These are phyloP conservation scores for Tuberolachnus salignus DNA, from an alignment of 2,888 invertebrate species.

Conservation along the genomic window DNA sequence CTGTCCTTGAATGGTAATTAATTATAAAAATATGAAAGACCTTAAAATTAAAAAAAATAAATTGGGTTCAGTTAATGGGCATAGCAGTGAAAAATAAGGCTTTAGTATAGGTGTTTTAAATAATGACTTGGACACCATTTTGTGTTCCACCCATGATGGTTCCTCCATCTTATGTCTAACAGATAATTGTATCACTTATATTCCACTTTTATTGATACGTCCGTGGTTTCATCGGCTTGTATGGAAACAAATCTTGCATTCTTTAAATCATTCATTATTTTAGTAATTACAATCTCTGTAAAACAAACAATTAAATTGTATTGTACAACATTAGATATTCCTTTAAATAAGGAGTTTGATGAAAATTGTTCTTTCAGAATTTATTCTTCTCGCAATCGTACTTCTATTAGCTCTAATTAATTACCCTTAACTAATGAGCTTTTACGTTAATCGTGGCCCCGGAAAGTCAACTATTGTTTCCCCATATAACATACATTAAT, in stretches of 20 bases:
- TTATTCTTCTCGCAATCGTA: conserved; percentile 29
- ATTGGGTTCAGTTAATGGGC: conserved; percentile 16
- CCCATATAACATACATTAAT: conserved; percentile 51
- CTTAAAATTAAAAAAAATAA: conserved; percentile 6
- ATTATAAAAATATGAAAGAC: not conserved
- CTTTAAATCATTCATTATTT: conserved; percentile 29
- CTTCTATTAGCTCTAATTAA: conserved; percentile 54
- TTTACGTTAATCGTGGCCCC: conserved; percentile 42
- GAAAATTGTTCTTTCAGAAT: conserved; percentile 27
- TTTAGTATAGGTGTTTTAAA: not conserved
- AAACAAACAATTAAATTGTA: conserved; percentile 53
- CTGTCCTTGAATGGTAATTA: conserved; percentile 2
- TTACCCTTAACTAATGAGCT: conserved; percentile 54
- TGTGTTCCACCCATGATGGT: not conserved
- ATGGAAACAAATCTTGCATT: conserved; percentile 35
- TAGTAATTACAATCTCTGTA: not conserved
- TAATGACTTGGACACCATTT: not conserved
- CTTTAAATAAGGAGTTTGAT: conserved; percentile 36
- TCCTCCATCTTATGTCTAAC: conserved; percentile 5
- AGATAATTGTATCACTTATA: not conserved
- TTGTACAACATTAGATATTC: conserved; percentile 46
- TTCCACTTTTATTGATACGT: conserved; percentile 43
- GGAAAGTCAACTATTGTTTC: conserved; percentile 57
- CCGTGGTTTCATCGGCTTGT: conserved; percentile 53
- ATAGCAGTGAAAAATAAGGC: conserved; percentile 9